Percentiles rank a stretch among this genome's conserved stretches.
Evolutionary conservation across 2,113 vertebrate species (phyloP).

Genomic region (Silurus meridionalis): DNA sequence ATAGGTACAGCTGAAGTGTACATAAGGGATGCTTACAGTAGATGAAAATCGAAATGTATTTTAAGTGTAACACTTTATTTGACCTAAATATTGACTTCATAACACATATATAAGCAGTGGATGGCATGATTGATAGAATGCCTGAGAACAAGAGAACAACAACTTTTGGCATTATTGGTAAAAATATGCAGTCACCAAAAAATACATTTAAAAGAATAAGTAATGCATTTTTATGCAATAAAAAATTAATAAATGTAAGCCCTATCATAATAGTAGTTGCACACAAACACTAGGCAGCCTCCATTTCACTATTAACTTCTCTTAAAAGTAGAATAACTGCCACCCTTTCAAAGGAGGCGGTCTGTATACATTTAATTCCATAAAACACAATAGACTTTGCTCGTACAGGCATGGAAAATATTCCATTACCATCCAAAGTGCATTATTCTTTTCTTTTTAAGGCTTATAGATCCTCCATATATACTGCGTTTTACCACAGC

Average conservation of each 20-base stretch:
- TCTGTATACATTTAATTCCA: neutral
- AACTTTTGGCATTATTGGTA: neutral
- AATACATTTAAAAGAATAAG: neutral
- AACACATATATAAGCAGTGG: neutral
- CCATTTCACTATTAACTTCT: neutral
- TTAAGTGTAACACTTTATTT: neutral
- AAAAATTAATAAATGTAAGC: neutral
- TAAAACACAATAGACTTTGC: neutral
- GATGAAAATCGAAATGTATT: neutral
- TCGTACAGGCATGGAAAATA: neutral
- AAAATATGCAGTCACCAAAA: neutral
- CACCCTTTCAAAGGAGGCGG: neutral
- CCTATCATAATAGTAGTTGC: neutral
- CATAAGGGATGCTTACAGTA: constrained; percentile 32
- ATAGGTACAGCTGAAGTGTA: constrained; percentile 34
- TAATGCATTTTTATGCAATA: neutral
- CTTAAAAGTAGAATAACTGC: neutral
- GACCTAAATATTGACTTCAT: constrained; percentile 8
- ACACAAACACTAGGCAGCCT: neutral
- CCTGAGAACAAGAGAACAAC: neutral
- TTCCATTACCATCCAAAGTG: neutral
- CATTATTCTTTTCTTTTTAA: neutral
- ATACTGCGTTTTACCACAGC: neutral
- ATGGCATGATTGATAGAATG: neutral
- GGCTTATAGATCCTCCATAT: too few relatives aligned